Conservation (phyloP, 2,888 invertebrate genomes). For the Leucoptera coffeella region DNA sequence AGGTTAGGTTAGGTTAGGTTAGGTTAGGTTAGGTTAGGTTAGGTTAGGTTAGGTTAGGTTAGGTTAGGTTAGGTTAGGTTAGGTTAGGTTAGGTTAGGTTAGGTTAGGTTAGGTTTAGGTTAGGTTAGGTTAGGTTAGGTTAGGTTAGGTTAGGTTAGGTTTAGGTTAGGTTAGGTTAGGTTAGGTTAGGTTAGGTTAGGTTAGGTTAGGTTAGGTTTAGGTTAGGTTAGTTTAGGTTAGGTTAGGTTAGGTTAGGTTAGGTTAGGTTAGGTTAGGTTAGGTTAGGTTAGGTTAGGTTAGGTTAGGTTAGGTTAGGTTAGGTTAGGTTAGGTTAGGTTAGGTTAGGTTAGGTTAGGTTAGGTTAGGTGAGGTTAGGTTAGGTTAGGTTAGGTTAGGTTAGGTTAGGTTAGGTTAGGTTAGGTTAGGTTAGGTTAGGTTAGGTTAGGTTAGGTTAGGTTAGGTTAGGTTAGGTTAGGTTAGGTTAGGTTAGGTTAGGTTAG, state of each 20-base stretch:
- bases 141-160: constrained; percentile 4
- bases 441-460: constrained; percentile 3
- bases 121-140: too few relatives aligned
- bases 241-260: too few relatives aligned
- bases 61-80: constrained; percentile 4
- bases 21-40: constrained; percentile 3
- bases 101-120: constrained; percentile 4
- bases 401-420: too few relatives aligned
- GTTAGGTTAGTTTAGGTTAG: too few relatives aligned
- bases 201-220: constrained; percentile 4
- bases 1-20: too few relatives aligned
- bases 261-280: constrained; percentile 5
- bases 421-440: constrained; percentile 5
- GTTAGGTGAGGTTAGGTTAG: too few relatives aligned
- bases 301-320: constrained; percentile 4
- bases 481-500: constrained; percentile 9
- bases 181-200: constrained; percentile 3
- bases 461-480: constrained; percentile 5
- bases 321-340: constrained; percentile 4
- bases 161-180: constrained; percentile 2
- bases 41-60: constrained; percentile 4
- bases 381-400: constrained; percentile 3
- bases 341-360: constrained; percentile 5
- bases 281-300: constrained; percentile 4
- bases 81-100: constrained; percentile 4